Evolutionary conservation across 2,797 vertebrate species (phyloP), one percentile per base, ranked within the genome.

Genomic region (Psittacula derbiana): DNA sequence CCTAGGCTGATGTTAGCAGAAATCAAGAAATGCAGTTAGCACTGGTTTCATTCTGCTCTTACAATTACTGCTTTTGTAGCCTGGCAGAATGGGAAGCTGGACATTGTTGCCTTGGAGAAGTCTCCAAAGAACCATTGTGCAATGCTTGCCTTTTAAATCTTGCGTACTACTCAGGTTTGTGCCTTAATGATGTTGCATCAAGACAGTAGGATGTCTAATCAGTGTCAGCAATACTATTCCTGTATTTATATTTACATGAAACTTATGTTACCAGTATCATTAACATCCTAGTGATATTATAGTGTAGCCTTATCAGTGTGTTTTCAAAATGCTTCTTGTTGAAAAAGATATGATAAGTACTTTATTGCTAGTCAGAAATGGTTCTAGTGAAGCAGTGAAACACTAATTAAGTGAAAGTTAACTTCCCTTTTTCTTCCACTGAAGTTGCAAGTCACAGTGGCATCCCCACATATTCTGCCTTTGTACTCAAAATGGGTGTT

Each of bases 291-390:
- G 36, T 57, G 36, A 44, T 86, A 74, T 25, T 78, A 28, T 13
- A 65, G 31, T 1, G 0, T 52, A 78, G 52, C 31, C 25, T 86
- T 88, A 46, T 64, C 24, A 84, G 47, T 46, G 11, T 83, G 30
- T 40, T 90, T 83, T 95, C 66, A 86, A 81, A 94, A 86, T 21
- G 16, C 27, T 90, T 90, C 73, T 88, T 69, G 12, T 72, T 57
- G 49, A 74, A 88, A 80, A 41, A 78, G 36, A 71, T 78, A 83
- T 65, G 23, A 49, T 23, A 61, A 93, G 30, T 74, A 70, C 25
- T 94, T 70, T 61, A 40, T 83, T 76, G 31, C 79, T 80, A 62
- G 46, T 40, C 46, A 83, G 79, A 91, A 94, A 73, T 58, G 13
- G 40, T 76, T 91, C 50, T 70, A 70, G 67, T 7, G 91, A 90